These are phyloP conservation scores for Scrobipalpa atriplicella DNA, from an alignment of 2,888 invertebrate genomes.

Conservation along the genomic window DNA sequence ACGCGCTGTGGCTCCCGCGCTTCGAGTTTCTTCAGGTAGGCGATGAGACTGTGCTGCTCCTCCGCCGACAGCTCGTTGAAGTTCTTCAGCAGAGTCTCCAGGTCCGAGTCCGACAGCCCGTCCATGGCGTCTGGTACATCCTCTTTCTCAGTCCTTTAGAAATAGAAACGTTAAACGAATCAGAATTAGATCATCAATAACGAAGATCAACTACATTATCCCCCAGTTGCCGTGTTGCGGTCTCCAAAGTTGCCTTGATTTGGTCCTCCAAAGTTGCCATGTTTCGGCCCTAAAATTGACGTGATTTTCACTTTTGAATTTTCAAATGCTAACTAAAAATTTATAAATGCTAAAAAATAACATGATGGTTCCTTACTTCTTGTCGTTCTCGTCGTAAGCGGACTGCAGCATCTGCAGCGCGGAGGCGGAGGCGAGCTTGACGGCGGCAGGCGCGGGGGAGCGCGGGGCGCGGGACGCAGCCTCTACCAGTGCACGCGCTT, in stretches of 20 bases:
- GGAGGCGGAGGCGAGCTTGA: conserved; percentile 54
- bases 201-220: too few relatives aligned
- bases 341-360: too few relatives aligned
- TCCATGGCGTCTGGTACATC: conserved; percentile 83
- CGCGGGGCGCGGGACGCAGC: conserved; percentile 6
- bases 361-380: conserved; percentile 47
- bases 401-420: conserved; percentile 75
- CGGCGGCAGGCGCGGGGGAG: conserved; percentile 25
- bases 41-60: conserved; percentile 92
- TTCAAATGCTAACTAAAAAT: too few relatives aligned
- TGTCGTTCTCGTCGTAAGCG: conserved; percentile 72
- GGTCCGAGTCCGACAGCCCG: conserved; percentile 89
- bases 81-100: conserved; percentile 90
- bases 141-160: conserved; percentile 54
- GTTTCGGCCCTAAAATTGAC: too few relatives aligned
- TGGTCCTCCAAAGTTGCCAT: too few relatives aligned
- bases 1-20: conserved; percentile 89
- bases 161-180: not conserved
- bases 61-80: conserved; percentile 89
- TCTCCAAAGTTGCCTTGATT: too few relatives aligned
- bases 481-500: conserved; percentile 30
- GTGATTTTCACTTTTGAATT: too few relatives aligned
- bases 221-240: too few relatives aligned
- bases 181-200: too few relatives aligned
- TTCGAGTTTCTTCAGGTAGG: conserved; percentile 91